Base-by-base conservation (phyloP, 1,140 invertebrate species). In the Drosophila bocqueti region DNA sequence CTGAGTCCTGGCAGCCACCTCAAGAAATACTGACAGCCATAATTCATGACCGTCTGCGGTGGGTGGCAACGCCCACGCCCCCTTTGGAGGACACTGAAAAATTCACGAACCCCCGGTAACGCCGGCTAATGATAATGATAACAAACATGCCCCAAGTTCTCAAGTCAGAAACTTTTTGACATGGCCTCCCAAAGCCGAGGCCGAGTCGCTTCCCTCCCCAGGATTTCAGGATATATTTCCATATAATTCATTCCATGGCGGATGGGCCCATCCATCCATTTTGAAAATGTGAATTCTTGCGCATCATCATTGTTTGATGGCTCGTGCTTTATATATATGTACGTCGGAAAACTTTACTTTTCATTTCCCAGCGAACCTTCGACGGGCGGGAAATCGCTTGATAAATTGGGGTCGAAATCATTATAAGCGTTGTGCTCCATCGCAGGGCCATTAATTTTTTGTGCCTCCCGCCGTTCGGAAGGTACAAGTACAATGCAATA, bases 291-390 rank as follows among this genome's bases (percentile, higher is more conserved):
- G 89, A 85, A 90, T 89, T 91, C 81, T 85, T 85, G 89, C 90
- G 82, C 89, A 91, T 89, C 89, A 91, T 91, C 89, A 91, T 91
- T 91, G 89, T 84, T 91, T 91, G 90, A 91, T 91, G 75, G 81
- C 69, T 92, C 82, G 82, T 86, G 77, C 85, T 77, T 86, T 91
- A 91, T 89, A 89, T 74, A 49, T 65, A 52, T 65, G 49, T 62
- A 52, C 67, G 49, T 62, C 73, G 59, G 59, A 42, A 57, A 78
- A 78, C 71, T 85, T 78, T 86, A 68, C 61, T 81, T 79, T 80
- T 68, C 80, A 68, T 69, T 68, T 84, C 68, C 65, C 34, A 11
- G 45, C 16, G 38, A 43, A 40, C 24, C 21, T 52, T 36, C n/a
- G 21, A 55, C 49, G 49, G 11, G 47, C 50, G 67, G 62, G 52